Base-by-base conservation (phyloP, 2,888 invertebrate genomes). In the Dryococelus australis region DNA sequence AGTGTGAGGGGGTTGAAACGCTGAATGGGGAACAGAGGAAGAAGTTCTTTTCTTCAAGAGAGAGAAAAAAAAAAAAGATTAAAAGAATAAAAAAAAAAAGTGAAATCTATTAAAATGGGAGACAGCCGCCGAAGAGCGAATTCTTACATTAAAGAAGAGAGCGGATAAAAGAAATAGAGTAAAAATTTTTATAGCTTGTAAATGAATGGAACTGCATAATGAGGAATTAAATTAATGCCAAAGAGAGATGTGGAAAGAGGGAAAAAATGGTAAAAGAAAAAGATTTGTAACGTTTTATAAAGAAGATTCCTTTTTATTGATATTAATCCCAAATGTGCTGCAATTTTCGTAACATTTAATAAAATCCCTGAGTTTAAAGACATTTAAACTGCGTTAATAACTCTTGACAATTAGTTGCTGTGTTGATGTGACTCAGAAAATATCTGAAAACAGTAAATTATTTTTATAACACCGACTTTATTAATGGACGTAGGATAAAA, bases 111-210 rank as follows among this genome's bases (percentile, higher is more conserved):
- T 65, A 65, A 65, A n/a, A 65, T 65, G 65, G 65, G 6, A 65
- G 65, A 65, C 65, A 65, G 65, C 65, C 65, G 16, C 24, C 65
- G 65, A 65, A 65, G 65, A 65, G 65, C 65, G 65, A 65, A 65
- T 65, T 65, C 65, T 65, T 65, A 65, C 65, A n/a, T n/a, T 35
- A 65, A 65, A 65, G 65, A 65, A 24, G 65, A 65, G 65, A 65
- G 65, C 65, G 65, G 65, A 65, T 65, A 65, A 65, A 65, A 65
- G 65, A 65, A 65, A 65, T 16, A 65, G n/a, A 65, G 65, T 65
- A 10, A n/a, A 65, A 65, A 65, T 65, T 65, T 65, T 65, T 65
- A 65, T 65, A 65, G 65, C 65, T 65, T 16, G 65, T 65, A 65
- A 65, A 65, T 65, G 65, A 65, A 24, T 65, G 65, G 65, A 24